These are phyloP conservation scores for Xanthorhoe designata DNA, from an alignment of 2,888 invertebrate species.

Conservation along the genomic window DNA sequence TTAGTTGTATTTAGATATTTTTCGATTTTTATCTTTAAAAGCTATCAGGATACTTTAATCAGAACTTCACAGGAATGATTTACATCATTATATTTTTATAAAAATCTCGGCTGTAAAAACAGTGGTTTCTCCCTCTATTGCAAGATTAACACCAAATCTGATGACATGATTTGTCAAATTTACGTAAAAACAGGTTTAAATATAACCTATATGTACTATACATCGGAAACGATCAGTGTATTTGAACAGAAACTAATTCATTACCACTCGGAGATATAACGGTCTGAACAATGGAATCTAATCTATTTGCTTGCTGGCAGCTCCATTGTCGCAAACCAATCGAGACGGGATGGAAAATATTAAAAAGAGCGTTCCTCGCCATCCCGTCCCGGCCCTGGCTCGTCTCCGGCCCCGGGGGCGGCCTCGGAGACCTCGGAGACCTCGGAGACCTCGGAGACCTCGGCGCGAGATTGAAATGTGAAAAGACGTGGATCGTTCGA, in stretches of 20 bases:
- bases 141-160: too few relatives aligned
- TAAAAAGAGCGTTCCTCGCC: constrained; percentile 10
- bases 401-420: neutral
- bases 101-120: too few relatives aligned
- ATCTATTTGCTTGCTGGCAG: constrained; percentile 17
- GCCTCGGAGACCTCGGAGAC: too few relatives aligned
- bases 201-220: neutral
- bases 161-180: neutral
- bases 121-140: too few relatives aligned
- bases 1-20: too few relatives aligned
- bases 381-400: neutral
- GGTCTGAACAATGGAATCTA: constrained; percentile 16
- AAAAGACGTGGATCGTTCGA: neutral
- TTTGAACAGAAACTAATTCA: constrained; percentile 2
- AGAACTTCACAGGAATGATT: too few relatives aligned
- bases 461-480: neutral
- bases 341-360: constrained; percentile 12
- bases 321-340: constrained; percentile 20
- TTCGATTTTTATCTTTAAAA: too few relatives aligned
- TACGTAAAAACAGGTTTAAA: neutral
- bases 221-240: neutral
- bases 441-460: too few relatives aligned
- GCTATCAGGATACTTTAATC: too few relatives aligned
- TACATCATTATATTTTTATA: too few relatives aligned
- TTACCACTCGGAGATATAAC: neutral